phyloP scores from a whole-genome alignment of 2,113 vertebrate species.

The Recurvirostra avosetta region DNA sequence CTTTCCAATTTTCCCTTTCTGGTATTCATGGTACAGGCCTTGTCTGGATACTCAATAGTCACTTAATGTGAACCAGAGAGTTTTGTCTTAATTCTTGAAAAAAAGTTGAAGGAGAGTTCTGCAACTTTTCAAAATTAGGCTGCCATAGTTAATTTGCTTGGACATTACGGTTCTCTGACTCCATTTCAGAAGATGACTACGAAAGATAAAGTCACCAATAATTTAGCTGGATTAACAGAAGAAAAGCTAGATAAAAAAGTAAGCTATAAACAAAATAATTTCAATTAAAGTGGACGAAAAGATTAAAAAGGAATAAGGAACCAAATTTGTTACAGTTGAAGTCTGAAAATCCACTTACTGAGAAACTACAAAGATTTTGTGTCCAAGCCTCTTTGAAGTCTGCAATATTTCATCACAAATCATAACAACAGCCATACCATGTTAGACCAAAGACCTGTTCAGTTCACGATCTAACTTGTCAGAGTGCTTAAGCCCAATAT shows the following conservation, averaged over 20 bases:
- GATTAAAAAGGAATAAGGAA: background rate
- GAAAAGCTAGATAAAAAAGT: background rate
- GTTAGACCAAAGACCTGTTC: background rate
- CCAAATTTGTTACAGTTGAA: background rate
- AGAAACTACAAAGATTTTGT: background rate
- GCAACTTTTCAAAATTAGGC: background rate
- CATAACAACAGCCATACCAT: background rate
- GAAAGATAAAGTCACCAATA: background rate
- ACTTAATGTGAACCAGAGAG: background rate
- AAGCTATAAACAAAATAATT: background rate
- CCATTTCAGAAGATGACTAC: background rate
- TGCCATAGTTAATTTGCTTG: background rate
- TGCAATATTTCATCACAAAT: background rate
- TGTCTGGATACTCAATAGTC: background rate
- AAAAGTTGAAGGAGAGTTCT: background rate
- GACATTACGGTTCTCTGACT: background rate
- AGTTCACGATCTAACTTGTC: background rate
- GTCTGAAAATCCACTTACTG: background rate
- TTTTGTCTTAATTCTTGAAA: constrained; percentile 13
- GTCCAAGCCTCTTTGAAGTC: background rate
- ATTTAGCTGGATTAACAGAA: background rate
- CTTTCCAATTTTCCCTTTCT: background rate
- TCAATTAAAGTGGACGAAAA: background rate
- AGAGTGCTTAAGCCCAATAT: background rate
- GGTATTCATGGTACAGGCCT: background rate